phyloP scores from a whole-genome alignment of 2,113 vertebrate species.

The Phyllopteryx taeniolatus region DNA sequence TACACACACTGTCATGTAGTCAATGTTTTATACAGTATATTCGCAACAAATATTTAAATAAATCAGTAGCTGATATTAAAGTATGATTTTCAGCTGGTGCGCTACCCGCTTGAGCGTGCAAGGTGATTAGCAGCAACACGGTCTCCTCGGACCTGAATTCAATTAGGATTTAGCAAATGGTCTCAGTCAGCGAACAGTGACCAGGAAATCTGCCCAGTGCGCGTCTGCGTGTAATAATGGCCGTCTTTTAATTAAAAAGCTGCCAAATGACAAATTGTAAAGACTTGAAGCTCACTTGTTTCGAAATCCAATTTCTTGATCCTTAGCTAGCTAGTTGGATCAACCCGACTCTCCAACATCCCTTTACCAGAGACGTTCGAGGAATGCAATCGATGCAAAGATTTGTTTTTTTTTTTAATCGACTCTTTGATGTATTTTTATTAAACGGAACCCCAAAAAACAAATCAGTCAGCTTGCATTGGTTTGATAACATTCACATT shows the following conservation, averaged over 20 bases:
- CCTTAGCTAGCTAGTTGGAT: too few relatives aligned
- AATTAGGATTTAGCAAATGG: constrained; percentile 71
- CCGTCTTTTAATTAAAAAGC: constrained; percentile 58
- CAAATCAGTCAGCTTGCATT: neutral
- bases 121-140: constrained; percentile 12
- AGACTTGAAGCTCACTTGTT: neutral
- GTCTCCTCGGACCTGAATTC: constrained; percentile 55
- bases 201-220: constrained; percentile 17
- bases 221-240: constrained; percentile 30
- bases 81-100: constrained; percentile 4
- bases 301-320: too few relatives aligned
- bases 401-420: too few relatives aligned
- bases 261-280: constrained; percentile 26
- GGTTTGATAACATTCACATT: constrained; percentile 28
- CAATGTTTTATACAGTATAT: neutral
- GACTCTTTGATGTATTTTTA: too few relatives aligned
- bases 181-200: constrained; percentile 50
- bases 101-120: constrained; percentile 5
- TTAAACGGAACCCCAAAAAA: too few relatives aligned
- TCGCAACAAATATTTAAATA: neutral
- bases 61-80: neutral
- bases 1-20: neutral
- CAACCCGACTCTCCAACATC: too few relatives aligned
- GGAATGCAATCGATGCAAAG: too few relatives aligned
- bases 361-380: too few relatives aligned